Base-by-base conservation (phyloP, 64 coral and sea anemone species). In the Platygyra sinensis region DNA sequence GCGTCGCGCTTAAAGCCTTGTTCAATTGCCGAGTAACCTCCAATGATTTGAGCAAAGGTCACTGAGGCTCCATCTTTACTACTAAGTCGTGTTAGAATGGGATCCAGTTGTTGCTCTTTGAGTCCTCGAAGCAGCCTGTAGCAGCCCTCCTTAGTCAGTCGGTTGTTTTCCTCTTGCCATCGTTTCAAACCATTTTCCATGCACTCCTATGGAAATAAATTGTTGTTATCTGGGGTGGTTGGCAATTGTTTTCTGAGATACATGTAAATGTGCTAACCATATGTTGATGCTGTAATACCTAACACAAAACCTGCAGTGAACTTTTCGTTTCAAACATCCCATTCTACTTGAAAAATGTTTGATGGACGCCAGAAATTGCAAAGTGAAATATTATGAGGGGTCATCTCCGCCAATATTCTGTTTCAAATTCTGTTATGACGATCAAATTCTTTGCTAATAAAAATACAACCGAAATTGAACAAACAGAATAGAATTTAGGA, bases 31-130 rank as follows among this genome's bases (percentile, higher is more conserved):
- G 65, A 69, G 42, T 93, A 93, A 20, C 75, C 91, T 9, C 32
- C 75, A 38, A 93, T 93, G 52, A 93, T 93, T 18, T 93, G 62
- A 77, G 77, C 49, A 73, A 88, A 93, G 31, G 74, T 80, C 22
- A 93, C 62, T 74, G 77, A 72, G 19, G 85, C 46, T 8, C 88
- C 88, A 5, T 57, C 88, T 49, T 78, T 63, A 2, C 76, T 31
- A 20, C 36, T 32, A 0, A 90, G 77, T 1, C 11, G 27, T 4
- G 8, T 29, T 16, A 90, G 67, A 38, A 90, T 32, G 10, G 61
- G 88, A 30, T 90, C 65, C 46, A 90, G 79, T 19, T 36, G 20
- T 3, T 71, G 10, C 11, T 60, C 69, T 18, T 75, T 84, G 39
- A 91, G 32, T 7, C 11, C 7, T 12, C 1, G 22, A 36, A 83